Evolutionary conservation across 1,140 invertebrate species (phyloP).

Genomic region (Plectrocnemia conspersa): DNA sequence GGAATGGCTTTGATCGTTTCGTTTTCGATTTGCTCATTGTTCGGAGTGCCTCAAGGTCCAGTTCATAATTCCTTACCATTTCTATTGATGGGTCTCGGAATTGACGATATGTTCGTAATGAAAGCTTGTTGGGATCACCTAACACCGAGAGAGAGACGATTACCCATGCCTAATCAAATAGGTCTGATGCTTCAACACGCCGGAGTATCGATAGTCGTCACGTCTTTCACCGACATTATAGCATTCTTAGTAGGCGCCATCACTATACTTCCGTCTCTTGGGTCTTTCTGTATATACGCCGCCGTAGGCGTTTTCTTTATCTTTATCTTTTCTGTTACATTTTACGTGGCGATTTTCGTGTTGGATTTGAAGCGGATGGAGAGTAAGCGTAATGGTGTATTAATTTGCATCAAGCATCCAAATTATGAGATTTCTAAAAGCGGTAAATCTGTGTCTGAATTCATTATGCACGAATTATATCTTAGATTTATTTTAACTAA

Average conservation of each 20-base stretch:
- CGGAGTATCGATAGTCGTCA: conserved; percentile 77
- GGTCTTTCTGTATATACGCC: conserved; percentile 73
- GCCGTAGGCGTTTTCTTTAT: conserved; percentile 67
- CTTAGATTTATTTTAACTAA: conserved; percentile 57
- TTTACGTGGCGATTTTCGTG: conserved; percentile 72
- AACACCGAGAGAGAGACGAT: conserved; percentile 46
- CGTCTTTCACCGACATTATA: conserved; percentile 76
- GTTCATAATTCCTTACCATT: conserved; percentile 79
- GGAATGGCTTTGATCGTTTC: conserved; percentile 72
- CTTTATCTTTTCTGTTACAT: conserved; percentile 70
- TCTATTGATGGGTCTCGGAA: conserved; percentile 72
- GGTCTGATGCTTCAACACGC: conserved; percentile 70
- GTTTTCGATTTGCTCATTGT: conserved; percentile 66
- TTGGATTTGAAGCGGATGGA: conserved; percentile 64
- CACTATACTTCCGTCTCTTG: conserved; percentile 67
- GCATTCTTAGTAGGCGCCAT: conserved; percentile 70
- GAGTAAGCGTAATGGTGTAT: conserved; percentile 58
- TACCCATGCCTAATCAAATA: conserved; percentile 57
- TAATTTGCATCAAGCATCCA: conserved; percentile 62
- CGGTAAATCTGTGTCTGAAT: conserved; percentile 48
- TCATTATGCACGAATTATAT: conserved; percentile 54
- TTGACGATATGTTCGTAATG: conserved; percentile 80
- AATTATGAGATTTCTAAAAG: conserved; percentile 43
- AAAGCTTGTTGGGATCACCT: conserved; percentile 67
- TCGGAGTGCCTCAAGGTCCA: conserved; percentile 72